Evolutionary conservation across 2,113 vertebrate genomes (phyloP), one percentile per base, ranked within the genome.

Genomic region (Dromas ardeola): DNA sequence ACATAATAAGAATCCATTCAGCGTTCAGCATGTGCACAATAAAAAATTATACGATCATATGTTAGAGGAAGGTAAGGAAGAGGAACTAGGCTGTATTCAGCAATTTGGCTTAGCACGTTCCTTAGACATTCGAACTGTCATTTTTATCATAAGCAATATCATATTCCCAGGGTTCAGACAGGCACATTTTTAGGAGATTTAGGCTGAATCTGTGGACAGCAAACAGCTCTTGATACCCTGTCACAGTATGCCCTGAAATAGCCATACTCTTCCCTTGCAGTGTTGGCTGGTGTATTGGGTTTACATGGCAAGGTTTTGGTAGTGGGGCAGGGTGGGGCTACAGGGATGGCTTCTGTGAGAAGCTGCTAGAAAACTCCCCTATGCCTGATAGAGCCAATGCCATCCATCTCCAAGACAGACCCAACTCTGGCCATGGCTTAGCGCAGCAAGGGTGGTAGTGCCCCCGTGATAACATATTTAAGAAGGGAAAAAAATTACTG

Each of bases 301-400:
- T 66, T 89, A 30, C 3, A 5, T 26, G 16, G 15, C 52, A 61
- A 56, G 15, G 22, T 55, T n/a, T 53, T 49, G 42, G 34, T 26
- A 26, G 27, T 3, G 1, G 62, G 10, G 9, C 6, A 16, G 59
- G n/a, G 29, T 1, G 2, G 3, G 18, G 8, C 34, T 58, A 76
- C 20, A 62, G 30, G 26, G 13, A 9, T 62, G 20, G 15, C 27
- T 38, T 43, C 59, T 43, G 18, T 66, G 63, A 43, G 29, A 65
- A 65, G 62, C 26, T 65, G 13, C 40, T 65, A 43, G 62, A 32
- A 66, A 29, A 29, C 42, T 80, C 26, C 34, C 11, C 34, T 12
- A 6, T 30, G 47, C 53, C 25, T 10, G 4, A 42, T 13, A 34
- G 19, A 71, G 32, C 21, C 40, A 77, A 11, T 42, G 30, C 13